Evolutionary conservation across 2,888 invertebrate species (phyloP), one percentile per base, ranked within the genome.

Genomic region (Sceliomorpha sp.): DNA sequence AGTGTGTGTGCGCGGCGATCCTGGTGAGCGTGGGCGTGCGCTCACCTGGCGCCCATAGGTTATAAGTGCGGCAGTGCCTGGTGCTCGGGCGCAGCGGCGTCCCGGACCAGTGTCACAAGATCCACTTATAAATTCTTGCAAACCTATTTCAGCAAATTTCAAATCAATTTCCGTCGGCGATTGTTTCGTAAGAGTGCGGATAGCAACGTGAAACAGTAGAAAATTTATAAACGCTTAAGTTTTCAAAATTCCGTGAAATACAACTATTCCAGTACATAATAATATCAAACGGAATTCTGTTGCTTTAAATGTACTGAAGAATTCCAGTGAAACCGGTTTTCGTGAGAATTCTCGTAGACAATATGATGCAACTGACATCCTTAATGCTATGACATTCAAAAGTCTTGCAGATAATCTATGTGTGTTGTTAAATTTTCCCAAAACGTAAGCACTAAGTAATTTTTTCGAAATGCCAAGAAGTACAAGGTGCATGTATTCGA

Each of bases 201-300:
- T 72, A 4, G 73, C 66, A 26, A 48, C 27, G 45, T 76, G 74
- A 7, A 81, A 39, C 10, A 72, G 8, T 8, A 80, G 39, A 59
- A 78, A 81, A 42, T 78, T 74, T 3, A 50, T 20, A 27, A 75
- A 79, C 4, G 45, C 10, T 2, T 66, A 31, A 20, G 47, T 44
- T 20, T 64, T 50, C 7, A 79, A 15, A 36, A 74, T 45, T 31
- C 66, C 70, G 39, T 72, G 36, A 7, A 81, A 67, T 27, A 75
- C 71, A 20, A 72, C 69, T 9, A 76, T 73, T 2, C 78, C 79
- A 14, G 74, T 64, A 34, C 79, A 81, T 7, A 77, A 34, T 8
- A 80, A 47, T 8, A 79, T 58, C 29, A 70, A 60, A 34, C 78
- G 58, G 20, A 73, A 68, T 42, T 82, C 76, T 7, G 79, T 79